Base-by-base conservation (phyloP, 2,113 vertebrate species). In the Neodontobutis hainanensis region DNA sequence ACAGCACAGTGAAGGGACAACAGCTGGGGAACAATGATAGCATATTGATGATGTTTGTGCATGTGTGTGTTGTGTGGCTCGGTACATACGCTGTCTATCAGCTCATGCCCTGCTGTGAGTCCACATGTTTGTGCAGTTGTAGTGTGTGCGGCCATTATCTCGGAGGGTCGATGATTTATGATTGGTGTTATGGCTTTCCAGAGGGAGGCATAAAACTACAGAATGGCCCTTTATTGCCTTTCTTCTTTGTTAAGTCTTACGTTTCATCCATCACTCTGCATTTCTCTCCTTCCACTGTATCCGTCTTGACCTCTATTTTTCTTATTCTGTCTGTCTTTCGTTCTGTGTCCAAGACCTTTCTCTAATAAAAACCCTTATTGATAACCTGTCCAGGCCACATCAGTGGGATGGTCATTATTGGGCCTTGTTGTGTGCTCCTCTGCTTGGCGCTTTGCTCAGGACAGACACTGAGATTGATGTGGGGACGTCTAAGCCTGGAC, bases 11-110 rank as follows among this genome's bases (percentile, higher is more conserved):
- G 71, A 81, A 75, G 48, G 70, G 63, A 82, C 83, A 83, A 80
- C 85, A 84, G 82, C 86, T 88, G 86, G 81, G 78, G 82, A 85
- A 80, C 85, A 84, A 84, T 85, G 85, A 87, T 84, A 80, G 82
- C 79, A 86, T 87, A 87, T 83, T 84, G 86, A 88, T 84, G 77
- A 71, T 59, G 65, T 67, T 74, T 77, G 71, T 61, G 75, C 36
- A 32, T 45, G 70, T 61, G 49, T 34, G 73, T 48, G 58, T 3
- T 53, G 14, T 58, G 45, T 65, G 59, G 45, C 56, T 56, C 34
- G 5, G 32, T 27, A 38, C 15, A 61, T 65, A 19, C 68, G 55
- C 12, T 55, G 52, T 55, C 52, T 34, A 15, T 77, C 56, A 61
- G 61, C 60, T 65, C 38, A 53, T n/a, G 34, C 46, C n/a, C 43